Evolutionary conservation across 2,797 vertebrate species (phyloP).

Genomic region (Erethizon dorsatum): DNA sequence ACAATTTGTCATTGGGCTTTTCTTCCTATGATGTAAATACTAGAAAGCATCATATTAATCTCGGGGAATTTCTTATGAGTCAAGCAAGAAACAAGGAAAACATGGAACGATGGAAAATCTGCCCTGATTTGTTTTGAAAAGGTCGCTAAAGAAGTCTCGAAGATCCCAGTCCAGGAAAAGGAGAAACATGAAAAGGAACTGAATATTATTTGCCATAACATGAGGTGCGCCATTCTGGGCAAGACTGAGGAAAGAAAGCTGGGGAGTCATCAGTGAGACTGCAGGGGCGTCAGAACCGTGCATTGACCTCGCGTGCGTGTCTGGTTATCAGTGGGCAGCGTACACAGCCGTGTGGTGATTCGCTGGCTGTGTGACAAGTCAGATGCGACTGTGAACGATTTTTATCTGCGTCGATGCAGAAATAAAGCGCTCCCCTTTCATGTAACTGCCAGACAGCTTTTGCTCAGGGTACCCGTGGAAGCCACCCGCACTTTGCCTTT

Average conservation of each 20-base stretch:
- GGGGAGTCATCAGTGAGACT: neutral
- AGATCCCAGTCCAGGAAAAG: neutral
- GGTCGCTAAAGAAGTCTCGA: neutral
- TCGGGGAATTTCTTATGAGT: neutral
- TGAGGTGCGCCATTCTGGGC: neutral
- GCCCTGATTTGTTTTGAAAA: neutral
- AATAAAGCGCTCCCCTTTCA: neutral
- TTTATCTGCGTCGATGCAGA: neutral
- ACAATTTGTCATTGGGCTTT: neutral
- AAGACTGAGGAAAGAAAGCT: neutral
- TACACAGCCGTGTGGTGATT: neutral
- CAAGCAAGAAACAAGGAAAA: neutral
- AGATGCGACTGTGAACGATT: neutral
- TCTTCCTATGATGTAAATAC: neutral
- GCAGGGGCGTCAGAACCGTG: rapidly evolving
- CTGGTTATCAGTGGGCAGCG: neutral
- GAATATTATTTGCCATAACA: neutral
- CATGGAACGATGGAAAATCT: neutral
- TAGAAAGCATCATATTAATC: neutral
- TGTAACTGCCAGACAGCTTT: neutral
- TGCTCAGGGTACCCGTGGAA: neutral
- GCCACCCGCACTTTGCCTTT: neutral
- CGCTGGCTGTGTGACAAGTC: neutral
- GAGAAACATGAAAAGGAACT: neutral
- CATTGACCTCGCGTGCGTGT: neutral